These are phyloP conservation scores for Isoperla grammatica DNA, from an alignment of 2,888 invertebrate genomes.

Conservation along the genomic window DNA sequence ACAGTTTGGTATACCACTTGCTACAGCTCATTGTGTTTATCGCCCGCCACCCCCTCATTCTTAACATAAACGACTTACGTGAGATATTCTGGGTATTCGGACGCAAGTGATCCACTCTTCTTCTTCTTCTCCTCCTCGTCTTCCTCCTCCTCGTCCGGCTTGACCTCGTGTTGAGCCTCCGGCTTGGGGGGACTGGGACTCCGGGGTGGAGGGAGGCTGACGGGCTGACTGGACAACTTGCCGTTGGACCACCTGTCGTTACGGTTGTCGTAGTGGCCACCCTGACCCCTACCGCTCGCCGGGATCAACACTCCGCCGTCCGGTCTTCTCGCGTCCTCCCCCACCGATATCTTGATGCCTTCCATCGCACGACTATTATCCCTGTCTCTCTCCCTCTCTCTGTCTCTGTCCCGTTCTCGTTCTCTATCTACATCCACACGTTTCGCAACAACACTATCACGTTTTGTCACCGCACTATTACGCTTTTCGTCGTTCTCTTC, in stretches of 20 bases:
- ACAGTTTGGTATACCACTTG: too few species aligned
- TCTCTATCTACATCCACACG: too few species aligned
- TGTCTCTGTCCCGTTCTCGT: not conserved
- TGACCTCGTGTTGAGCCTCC: not conserved
- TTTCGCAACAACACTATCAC: too few species aligned
- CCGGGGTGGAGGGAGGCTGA: not conserved
- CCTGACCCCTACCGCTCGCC: slow-evolving; percentile 25
- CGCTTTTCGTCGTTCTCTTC: slow-evolving; percentile 23
- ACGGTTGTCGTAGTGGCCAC: slow-evolving; percentile 26
- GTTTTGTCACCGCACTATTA: not conserved
- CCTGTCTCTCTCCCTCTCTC: too few species aligned
- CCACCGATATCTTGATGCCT: not conserved
- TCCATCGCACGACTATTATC: not conserved
- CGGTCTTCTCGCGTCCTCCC: slow-evolving; percentile 1
- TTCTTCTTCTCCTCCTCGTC: slow-evolving; percentile 5
- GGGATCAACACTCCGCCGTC: slow-evolving; percentile 18
- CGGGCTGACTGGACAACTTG: slow-evolving; percentile 21
- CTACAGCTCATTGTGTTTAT: too few species aligned
- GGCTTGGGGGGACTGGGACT: not conserved
- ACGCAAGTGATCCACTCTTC: slow-evolving; percentile 39
- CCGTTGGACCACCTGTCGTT: slow-evolving; percentile 28
- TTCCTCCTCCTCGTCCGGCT: not conserved
- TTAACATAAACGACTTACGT: slow-evolving; percentile 51
- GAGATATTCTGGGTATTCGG: slow-evolving; percentile 50
- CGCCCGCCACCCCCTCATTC: too few species aligned